Conservation (phyloP, 2,888 invertebrate genomes). For the Blastobasis adustella region DNA sequence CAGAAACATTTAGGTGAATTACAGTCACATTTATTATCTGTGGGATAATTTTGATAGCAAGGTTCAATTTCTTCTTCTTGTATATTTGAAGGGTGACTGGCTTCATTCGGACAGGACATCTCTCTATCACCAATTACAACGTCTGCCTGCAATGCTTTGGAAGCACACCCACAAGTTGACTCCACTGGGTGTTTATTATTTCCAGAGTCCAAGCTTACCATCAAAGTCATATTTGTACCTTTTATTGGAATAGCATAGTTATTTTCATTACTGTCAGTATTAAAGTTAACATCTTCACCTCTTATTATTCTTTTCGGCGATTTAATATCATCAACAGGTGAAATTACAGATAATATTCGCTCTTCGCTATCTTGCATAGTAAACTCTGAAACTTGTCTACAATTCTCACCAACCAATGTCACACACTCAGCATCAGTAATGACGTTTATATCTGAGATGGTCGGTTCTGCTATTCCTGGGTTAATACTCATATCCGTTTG, state of each 20-base stretch:
- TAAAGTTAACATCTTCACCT: not conserved
- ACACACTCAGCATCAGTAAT: constrained; percentile 37
- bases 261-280: constrained; percentile 11
- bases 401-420: constrained; percentile 36
- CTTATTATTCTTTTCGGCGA: not conserved
- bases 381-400: constrained; percentile 21
- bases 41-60: no score
- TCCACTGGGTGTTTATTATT: not conserved
- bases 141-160: no score
- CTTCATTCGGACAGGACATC: no score
- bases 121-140: no score
- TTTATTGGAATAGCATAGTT: constrained; percentile 53
- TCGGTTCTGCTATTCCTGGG: constrained; percentile 55
- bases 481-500: constrained; percentile 65
- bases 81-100: no score
- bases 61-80: no score
- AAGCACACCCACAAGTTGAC: no score
- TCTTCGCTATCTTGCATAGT: not conserved
- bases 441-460: constrained; percentile 49
- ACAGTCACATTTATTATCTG: no score
- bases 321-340: not conserved
- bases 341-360: not conserved
- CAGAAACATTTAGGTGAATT: no score
- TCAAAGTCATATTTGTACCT: constrained; percentile 51
- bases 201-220: constrained; percentile 17